Evolutionary conservation across 2,888 invertebrate genomes (phyloP), one percentile per base, ranked within the genome.

Genomic region (Hypomecis punctinalis): DNA sequence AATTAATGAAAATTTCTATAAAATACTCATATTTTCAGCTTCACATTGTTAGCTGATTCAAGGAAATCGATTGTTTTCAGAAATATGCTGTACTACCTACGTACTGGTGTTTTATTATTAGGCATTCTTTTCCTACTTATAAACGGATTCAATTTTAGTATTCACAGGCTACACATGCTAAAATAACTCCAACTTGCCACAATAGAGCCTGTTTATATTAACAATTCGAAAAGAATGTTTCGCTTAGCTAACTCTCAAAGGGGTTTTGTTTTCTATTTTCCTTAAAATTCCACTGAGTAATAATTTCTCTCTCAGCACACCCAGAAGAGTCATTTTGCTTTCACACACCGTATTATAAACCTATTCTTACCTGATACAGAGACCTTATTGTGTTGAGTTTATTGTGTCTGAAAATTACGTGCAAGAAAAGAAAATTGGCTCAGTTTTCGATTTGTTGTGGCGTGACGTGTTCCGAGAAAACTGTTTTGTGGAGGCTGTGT

Each of bases 261-360:
- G 76, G 76, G 76, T 76, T 81, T 82, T 82, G 77, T 80, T 81
- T 79, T 73, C 75, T 77, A 74, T 82, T 83, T 81, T 81, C 82
- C 80, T 82, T 81, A 77, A 84, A 86, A 84, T 84, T 82, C 80
- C 79, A 78, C 70, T 68, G 76, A 71, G 81, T 76, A 83, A 86
- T 88, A 85, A 84, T 84, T 88, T 86, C 78, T 75, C 82, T 76
- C 77, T 83, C 76, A 89, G 83, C 80, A 83, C 82, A 79, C 89
- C 86, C 88, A 75, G 70, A 81, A 84, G 87, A 85, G 83, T 82
- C 81, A 81, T 89, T 86, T 80, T 70, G 79, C 79, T 79, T 71
- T 79, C 77, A 82, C 82, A 80, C 80, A 82, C 77, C 76, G 77
- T 77, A 83, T 81, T 82, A 79, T 79, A 76, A 76, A 76, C 76